Evolutionary conservation across 2,888 invertebrate genomes (phyloP).

Genomic region (Diarsia dahlii): DNA sequence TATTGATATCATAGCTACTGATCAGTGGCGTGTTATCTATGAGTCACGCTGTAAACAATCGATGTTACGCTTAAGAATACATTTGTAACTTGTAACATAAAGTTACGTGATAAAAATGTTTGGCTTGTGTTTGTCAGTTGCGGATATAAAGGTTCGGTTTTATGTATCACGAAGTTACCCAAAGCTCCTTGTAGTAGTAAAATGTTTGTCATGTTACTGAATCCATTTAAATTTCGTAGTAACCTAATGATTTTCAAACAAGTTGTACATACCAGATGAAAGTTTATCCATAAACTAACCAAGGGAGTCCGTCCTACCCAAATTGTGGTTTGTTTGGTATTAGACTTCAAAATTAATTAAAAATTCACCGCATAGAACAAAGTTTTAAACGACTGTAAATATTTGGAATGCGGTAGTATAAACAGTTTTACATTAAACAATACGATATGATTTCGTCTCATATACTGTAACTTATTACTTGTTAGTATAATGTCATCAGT

Average conservation of each 20-base stretch:
- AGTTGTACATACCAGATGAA: neutral
- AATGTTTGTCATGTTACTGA: conserved; percentile 9
- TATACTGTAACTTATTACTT: too few relatives aligned
- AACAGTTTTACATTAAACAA: neutral
- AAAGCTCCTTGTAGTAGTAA: conserved; percentile 3
- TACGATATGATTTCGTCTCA: neutral
- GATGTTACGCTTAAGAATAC: conserved; percentile 15
- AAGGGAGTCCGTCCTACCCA: neutral
- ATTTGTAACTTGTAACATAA: conserved; percentile 31
- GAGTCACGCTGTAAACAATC: conserved; percentile 17
- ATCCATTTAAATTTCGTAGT: neutral
- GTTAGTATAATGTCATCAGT: too few relatives aligned
- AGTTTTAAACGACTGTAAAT: neutral
- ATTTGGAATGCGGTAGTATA: conserved; percentile 5
- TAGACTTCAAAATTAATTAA: conserved; percentile 1
- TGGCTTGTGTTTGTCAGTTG: conserved; percentile 29
- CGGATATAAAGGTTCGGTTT: conserved; percentile 10
- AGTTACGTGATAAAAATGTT: conserved; percentile 32
- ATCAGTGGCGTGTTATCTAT: conserved; percentile 16
- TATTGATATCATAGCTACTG: neutral
- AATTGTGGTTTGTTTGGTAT: conserved; percentile 17
- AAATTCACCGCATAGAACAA: conserved; percentile 1
- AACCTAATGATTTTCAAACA: neutral
- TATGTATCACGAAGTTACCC: conserved; percentile 1
- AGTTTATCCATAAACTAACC: conserved; percentile 7